These are phyloP conservation scores for Nibea albiflora DNA, from an alignment of 2,113 vertebrate species.

Conservation along the genomic window DNA sequence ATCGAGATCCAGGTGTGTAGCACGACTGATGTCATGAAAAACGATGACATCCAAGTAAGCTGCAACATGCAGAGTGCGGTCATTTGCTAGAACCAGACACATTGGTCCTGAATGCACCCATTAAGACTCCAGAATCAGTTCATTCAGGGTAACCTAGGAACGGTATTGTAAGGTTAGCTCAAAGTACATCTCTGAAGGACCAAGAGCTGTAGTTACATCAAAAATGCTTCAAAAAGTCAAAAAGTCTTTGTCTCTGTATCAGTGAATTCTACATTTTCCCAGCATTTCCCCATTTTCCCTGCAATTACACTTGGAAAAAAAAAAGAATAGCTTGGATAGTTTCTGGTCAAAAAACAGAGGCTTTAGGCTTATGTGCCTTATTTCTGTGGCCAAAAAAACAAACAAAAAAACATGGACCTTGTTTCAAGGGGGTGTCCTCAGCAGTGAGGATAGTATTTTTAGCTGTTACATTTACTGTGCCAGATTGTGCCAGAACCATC, in stretches of 20 bases:
- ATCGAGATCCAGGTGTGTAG: background rate
- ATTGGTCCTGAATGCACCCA: background rate
- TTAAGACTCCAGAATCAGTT: background rate
- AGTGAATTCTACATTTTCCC: background rate
- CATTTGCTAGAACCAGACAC: background rate
- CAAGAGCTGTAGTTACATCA: background rate
- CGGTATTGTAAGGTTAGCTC: background rate
- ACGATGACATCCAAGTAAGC: background rate
- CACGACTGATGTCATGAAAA: slow-evolving; percentile 6
- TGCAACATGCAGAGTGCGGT: background rate
- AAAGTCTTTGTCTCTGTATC: background rate
- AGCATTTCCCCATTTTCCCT: background rate
- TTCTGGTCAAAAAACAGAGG: background rate
- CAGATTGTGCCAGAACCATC: no score
- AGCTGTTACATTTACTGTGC: background rate
- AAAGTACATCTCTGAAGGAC: background rate
- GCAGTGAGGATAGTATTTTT: background rate
- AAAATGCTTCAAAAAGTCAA: background rate
- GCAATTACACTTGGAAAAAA: background rate
- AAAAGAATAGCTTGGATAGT: background rate
- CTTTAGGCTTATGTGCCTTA: background rate
- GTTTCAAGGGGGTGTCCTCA: background rate
- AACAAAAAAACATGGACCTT: background rate
- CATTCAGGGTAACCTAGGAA: background rate
- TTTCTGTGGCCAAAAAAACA: background rate